phyloP scores from a whole-genome alignment of 1,140 invertebrate species.

The Trypoxylus dichotomus region DNA sequence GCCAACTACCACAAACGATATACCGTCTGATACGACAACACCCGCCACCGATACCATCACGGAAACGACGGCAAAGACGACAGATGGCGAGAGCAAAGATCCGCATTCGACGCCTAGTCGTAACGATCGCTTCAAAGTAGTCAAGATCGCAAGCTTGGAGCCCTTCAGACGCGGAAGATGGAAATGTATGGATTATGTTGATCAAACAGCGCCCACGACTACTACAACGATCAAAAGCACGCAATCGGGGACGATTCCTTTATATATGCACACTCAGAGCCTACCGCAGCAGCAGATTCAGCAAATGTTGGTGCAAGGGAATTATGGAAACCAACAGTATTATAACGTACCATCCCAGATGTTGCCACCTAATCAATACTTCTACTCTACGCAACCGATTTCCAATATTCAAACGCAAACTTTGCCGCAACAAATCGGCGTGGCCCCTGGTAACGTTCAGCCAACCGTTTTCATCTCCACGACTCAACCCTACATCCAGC shows the following conservation, averaged over 20 bases:
- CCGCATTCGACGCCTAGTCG: constrained; percentile 55
- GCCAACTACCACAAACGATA: constrained; percentile 35
- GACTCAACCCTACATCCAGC: constrained; percentile 47
- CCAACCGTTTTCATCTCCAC: constrained; percentile 47
- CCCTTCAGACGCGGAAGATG: constrained; percentile 92
- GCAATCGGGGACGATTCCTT: constrained; percentile 40
- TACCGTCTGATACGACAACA: constrained; percentile 34
- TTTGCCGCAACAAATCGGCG: constrained; percentile 40
- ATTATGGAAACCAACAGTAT: constrained; percentile 47
- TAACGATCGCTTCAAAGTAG: constrained; percentile 92
- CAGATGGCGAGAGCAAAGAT: constrained; percentile 43
- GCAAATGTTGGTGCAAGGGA: constrained; percentile 49
- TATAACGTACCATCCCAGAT: constrained; percentile 47
- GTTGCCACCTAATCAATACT: constrained; percentile 49
- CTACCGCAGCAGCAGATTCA: constrained; percentile 51
- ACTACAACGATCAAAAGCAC: constrained; percentile 34
- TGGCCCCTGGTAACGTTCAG: constrained; percentile 41
- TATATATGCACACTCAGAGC: constrained; percentile 51
- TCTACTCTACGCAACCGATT: constrained; percentile 43
- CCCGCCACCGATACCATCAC: constrained; percentile 36
- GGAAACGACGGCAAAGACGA: constrained; percentile 38
- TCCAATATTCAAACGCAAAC: constrained; percentile 44
- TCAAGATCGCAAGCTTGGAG: constrained; percentile 95
- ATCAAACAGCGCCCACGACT: constrained; percentile 54
- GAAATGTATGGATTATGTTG: constrained; percentile 96